A percentile compares a stretch with the other conserved stretches of the same genome.
Evolutionary conservation across 1,140 invertebrate genomes (phyloP).

Genomic region (Rhagoletis pomonella): DNA sequence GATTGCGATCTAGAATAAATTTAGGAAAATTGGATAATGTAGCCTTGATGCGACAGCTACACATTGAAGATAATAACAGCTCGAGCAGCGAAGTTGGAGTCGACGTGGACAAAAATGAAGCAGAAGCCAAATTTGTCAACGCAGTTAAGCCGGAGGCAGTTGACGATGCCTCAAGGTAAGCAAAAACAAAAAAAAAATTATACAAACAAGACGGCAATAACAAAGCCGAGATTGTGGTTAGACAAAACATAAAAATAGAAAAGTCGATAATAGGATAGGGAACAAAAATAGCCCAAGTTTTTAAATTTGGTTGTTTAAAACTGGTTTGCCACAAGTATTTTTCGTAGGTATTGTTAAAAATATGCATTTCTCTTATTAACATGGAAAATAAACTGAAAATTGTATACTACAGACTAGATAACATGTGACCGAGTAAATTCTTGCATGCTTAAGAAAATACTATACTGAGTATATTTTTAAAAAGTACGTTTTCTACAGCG

Average conservation of each 20-base stretch:
- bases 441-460: too few species aligned
- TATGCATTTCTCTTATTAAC: too few species aligned
- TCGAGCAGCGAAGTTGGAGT: background rate
- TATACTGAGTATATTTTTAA: too few species aligned
- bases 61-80: slow-evolving; percentile 3
- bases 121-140: slow-evolving; percentile 2
- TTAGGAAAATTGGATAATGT: slow-evolving; percentile 42
- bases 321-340: too few species aligned
- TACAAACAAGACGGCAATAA: background rate
- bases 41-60: background rate
- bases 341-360: too few species aligned
- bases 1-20: slow-evolving; percentile 30
- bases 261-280: background rate
- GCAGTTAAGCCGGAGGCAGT: background rate
- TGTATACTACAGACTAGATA: too few species aligned
- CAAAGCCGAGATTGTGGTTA: background rate
- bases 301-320: too few species aligned
- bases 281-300: too few species aligned
- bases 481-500: too few species aligned
- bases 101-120: slow-evolving; percentile 44
- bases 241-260: background rate
- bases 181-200: slow-evolving; percentile 25
- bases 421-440: too few species aligned
- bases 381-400: too few species aligned
- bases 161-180: slow-evolving; percentile 42